A percentile compares a stretch with the other conserved stretches of the same genome.
phyloP scores from a whole-genome alignment of 2,888 invertebrate species.

The Phlogophora meticulosa region DNA sequence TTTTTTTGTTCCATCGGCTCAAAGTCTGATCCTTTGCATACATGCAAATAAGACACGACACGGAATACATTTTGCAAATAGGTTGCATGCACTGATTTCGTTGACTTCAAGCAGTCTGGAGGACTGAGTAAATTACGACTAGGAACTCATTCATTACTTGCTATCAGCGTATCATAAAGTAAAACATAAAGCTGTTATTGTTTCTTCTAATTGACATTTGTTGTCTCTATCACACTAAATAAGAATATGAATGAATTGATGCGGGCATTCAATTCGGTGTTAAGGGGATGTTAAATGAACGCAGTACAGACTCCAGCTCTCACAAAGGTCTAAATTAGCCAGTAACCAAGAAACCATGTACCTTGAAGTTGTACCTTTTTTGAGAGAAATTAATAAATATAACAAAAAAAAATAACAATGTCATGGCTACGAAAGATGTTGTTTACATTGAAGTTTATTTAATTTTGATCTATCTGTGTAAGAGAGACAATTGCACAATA shows the following conservation, averaged over 20 bases:
- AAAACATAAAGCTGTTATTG: conserved; percentile 40
- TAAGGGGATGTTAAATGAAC: conserved; percentile 38
- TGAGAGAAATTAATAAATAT: no score
- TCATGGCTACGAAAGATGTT: not conserved
- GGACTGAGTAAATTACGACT: conserved; percentile 16
- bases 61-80: conserved; percentile 47
- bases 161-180: conserved; percentile 48
- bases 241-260: conserved; percentile 50
- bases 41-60: conserved; percentile 31
- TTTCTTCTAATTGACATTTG: conserved; percentile 45
- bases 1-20: conserved; percentile 16
- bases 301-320: no score
- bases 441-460: no score
- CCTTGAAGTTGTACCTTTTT: no score
- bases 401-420: no score
- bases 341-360: no score
- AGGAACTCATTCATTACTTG: conserved; percentile 47
- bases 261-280: conserved; percentile 42
- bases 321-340: no score
- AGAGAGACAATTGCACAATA: not conserved
- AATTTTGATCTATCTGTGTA: not conserved
- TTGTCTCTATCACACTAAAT: conserved; percentile 33
- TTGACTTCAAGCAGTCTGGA: conserved; percentile 46
- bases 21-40: conserved; percentile 37
- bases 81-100: conserved; percentile 31